A percentile compares a stretch with the other conserved stretches of the same genome.
Evolutionary conservation across 2,797 vertebrate genomes (phyloP).

Genomic region (Streptopelia turtur): DNA sequence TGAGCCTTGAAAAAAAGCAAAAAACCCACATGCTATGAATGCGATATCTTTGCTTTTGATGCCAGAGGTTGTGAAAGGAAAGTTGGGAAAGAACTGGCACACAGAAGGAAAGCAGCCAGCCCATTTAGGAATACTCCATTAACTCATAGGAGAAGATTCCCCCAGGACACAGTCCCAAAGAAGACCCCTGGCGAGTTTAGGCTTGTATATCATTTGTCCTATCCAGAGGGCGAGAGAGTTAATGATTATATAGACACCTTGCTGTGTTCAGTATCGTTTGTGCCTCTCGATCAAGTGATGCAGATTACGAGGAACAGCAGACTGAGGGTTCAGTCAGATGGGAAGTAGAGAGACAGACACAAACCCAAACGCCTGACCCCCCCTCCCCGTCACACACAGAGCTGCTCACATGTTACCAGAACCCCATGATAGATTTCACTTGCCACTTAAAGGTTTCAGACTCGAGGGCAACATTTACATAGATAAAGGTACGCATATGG

Average conservation of each 20-base stretch:
- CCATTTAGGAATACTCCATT: slow-evolving; percentile 69
- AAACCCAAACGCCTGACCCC: neutral
- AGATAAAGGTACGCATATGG: slow-evolving; percentile 21
- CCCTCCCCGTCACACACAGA: neutral
- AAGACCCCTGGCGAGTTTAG: slow-evolving; percentile 66
- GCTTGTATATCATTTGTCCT: slow-evolving; percentile 70
- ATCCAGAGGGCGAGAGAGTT: slow-evolving; percentile 69
- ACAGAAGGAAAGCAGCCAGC: slow-evolving; percentile 58
- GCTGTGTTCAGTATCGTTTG: slow-evolving; percentile 59
- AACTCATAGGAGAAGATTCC: slow-evolving; percentile 67
- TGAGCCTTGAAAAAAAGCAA: slow-evolving; percentile 42
- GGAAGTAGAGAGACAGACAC: neutral
- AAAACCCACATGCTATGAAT: slow-evolving; percentile 49
- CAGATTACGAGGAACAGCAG: slow-evolving; percentile 71
- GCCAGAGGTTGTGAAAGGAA: slow-evolving; percentile 64
- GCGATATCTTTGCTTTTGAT: slow-evolving; percentile 37
- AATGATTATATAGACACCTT: slow-evolving; percentile 73
- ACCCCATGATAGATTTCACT: slow-evolving; percentile 67
- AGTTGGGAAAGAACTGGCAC: slow-evolving; percentile 58
- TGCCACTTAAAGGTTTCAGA: slow-evolving; percentile 45
- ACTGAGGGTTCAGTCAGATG: slow-evolving; percentile 54
- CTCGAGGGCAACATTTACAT: slow-evolving; percentile 65
- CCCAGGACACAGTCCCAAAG: slow-evolving; percentile 67
- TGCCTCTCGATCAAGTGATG: slow-evolving; percentile 70
- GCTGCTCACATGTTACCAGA: slow-evolving; percentile 37